These are phyloP conservation scores for Gymnocheta viridis DNA, from an alignment of 2,888 invertebrate species.

Conservation along the genomic window DNA sequence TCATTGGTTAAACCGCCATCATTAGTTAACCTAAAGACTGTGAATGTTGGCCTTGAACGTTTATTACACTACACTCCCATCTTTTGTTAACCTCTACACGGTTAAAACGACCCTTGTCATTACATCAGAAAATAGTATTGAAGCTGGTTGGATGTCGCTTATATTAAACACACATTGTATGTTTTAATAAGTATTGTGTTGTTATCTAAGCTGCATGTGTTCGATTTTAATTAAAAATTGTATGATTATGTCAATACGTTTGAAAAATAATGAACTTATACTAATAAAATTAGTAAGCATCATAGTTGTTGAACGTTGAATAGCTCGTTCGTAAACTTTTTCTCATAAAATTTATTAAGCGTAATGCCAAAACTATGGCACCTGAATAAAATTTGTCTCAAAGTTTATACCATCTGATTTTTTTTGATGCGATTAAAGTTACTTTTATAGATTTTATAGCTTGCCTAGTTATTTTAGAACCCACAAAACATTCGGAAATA, in stretches of 20 bases:
- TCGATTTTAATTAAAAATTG: constrained; percentile 65
- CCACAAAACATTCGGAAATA: too few species aligned
- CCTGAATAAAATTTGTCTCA: neutral
- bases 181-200: constrained; percentile 20
- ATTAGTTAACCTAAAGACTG: too few species aligned
- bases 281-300: constrained; percentile 42
- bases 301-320: neutral
- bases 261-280: constrained; percentile 50
- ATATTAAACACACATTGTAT: constrained; percentile 5
- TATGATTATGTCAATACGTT: constrained; percentile 63
- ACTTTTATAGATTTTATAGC: too few species aligned
- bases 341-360: constrained; percentile 20
- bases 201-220: constrained; percentile 52
- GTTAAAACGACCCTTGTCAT: constrained; percentile 8
- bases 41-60: neutral
- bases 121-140: neutral
- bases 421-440: neutral
- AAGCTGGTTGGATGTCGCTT: neutral
- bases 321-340: constrained; percentile 26
- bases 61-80: neutral
- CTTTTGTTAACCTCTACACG: neutral
- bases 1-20: too few species aligned
- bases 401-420: neutral
- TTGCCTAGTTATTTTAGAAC: too few species aligned
- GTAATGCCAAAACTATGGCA: neutral